These are phyloP conservation scores for Lathronympha strigana DNA, from an alignment of 2,888 invertebrate genomes.

Conservation along the genomic window DNA sequence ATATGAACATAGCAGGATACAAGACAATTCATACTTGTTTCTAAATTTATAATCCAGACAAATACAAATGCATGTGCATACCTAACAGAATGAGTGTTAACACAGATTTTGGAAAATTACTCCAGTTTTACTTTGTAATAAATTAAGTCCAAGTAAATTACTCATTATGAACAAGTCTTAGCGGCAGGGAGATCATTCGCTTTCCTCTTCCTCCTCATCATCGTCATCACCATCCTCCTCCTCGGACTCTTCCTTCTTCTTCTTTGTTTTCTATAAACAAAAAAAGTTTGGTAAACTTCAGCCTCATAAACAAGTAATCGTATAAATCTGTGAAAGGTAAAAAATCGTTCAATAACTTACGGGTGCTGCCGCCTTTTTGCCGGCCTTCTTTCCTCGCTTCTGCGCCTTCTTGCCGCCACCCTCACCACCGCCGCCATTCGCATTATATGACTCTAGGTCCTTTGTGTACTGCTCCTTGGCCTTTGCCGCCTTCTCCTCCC, in stretches of 20 bases:
- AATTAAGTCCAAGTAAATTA: slow-evolving; percentile 84
- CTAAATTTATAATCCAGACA: slow-evolving; percentile 35
- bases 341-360: slow-evolving; percentile 62
- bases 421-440: slow-evolving; percentile 87
- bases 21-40: slow-evolving; percentile 30
- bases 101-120: slow-evolving; percentile 82
- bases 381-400: slow-evolving; percentile 84
- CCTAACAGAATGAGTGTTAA: slow-evolving; percentile 42
- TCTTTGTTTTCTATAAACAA: slow-evolving; percentile 73
- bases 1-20: slow-evolving; percentile 26
- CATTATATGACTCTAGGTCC: slow-evolving; percentile 95
- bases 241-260: slow-evolving; percentile 87
- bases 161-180: slow-evolving; percentile 81
- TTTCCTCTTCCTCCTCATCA: slow-evolving; percentile 86
- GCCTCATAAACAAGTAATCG: slow-evolving; percentile 15
- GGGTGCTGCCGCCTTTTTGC: slow-evolving; percentile 75
- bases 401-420: slow-evolving; percentile 81
- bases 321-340: slow-evolving; percentile 6
- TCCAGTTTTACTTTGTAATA: slow-evolving; percentile 82
- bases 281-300: slow-evolving; percentile 29
- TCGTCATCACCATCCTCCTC: slow-evolving; percentile 85
- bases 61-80: slow-evolving; percentile 38
- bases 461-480: slow-evolving; percentile 95
- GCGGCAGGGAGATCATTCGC: slow-evolving; percentile 84
- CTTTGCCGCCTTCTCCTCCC: slow-evolving; percentile 95